These are phyloP conservation scores for Neodiprion fabricii DNA, from an alignment of 1,140 invertebrate genomes.

Conservation along the genomic window DNA sequence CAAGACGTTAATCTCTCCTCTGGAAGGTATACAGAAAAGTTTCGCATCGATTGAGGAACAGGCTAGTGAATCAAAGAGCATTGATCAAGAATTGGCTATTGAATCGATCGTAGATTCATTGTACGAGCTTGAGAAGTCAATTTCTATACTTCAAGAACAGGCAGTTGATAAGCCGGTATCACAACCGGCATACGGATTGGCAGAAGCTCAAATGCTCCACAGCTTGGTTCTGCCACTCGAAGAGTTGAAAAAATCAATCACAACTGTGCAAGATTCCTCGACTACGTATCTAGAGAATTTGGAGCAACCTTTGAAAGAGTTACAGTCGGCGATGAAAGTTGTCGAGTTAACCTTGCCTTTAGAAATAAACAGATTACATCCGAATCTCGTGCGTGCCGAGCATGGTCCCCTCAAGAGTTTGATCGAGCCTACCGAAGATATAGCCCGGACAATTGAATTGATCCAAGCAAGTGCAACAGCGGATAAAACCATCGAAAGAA, in stretches of 20 bases:
- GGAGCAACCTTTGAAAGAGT: slow-evolving; percentile 27
- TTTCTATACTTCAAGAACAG: slow-evolving; percentile 32
- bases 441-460: background rate
- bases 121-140: slow-evolving; percentile 34
- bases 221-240: slow-evolving; percentile 23
- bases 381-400: background rate
- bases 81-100: slow-evolving; percentile 24
- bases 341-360: background rate
- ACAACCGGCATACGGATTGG: slow-evolving; percentile 15
- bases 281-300: slow-evolving; percentile 29
- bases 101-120: slow-evolving; percentile 34
- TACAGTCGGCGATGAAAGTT: slow-evolving; percentile 10
- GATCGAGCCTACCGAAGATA: slow-evolving; percentile 2
- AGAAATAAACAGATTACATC: background rate
- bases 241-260: slow-evolving; percentile 29
- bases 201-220: slow-evolving; percentile 20
- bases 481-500: slow-evolving; percentile 11
- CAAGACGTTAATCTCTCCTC: slow-evolving; percentile 30
- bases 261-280: slow-evolving; percentile 28
- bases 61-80: background rate
- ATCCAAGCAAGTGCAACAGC: background rate
- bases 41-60: slow-evolving; percentile 33
- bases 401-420: background rate
- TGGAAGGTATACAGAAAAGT: slow-evolving; percentile 34
- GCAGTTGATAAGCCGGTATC: slow-evolving; percentile 11